phyloP scores from a whole-genome alignment of 2,888 invertebrate genomes.

The Cantharis lateralis region DNA sequence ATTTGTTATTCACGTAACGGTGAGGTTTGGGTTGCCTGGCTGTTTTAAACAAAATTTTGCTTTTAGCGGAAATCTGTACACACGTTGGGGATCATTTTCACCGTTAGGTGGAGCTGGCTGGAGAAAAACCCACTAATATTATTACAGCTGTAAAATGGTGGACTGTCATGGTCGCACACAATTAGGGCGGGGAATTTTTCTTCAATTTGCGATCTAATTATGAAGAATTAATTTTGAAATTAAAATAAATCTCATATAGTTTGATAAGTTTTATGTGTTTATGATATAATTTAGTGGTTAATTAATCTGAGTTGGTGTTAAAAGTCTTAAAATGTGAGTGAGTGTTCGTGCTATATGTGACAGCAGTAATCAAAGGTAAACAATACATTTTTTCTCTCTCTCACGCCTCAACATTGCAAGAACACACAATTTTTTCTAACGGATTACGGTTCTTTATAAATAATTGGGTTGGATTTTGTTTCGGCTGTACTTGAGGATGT shows the following conservation, averaged over 20 bases:
- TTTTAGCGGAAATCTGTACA: not conserved
- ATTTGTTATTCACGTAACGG: not conserved
- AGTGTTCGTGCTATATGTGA: slow-evolving; percentile 40
- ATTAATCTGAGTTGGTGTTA: slow-evolving; percentile 16
- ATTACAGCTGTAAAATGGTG: slow-evolving; percentile 53
- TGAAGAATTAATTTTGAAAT: slow-evolving; percentile 34
- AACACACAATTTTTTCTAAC: not conserved
- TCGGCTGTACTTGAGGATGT: not conserved
- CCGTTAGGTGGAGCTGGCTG: slow-evolving; percentile 25
- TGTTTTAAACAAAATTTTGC: not conserved
- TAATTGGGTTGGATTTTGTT: not conserved
- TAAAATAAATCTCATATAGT: slow-evolving; percentile 21
- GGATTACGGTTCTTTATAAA: not conserved
- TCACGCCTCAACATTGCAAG: slow-evolving; percentile 29
- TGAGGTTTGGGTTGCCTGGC: not conserved
- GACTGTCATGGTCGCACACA: slow-evolving; percentile 53
- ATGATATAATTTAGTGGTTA: slow-evolving; percentile 25
- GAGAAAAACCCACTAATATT: slow-evolving; percentile 15
- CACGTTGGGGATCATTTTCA: not conserved
- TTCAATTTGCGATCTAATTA: slow-evolving; percentile 44
- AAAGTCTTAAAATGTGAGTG: slow-evolving; percentile 12
- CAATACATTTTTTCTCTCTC: slow-evolving; percentile 50
- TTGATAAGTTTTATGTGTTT: slow-evolving; percentile 17
- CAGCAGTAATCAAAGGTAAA: slow-evolving; percentile 53
- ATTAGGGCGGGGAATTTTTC: slow-evolving; percentile 55